These are phyloP conservation scores for Eumeta japonica DNA, from an alignment of 1,140 invertebrate species.

Conservation along the genomic window DNA sequence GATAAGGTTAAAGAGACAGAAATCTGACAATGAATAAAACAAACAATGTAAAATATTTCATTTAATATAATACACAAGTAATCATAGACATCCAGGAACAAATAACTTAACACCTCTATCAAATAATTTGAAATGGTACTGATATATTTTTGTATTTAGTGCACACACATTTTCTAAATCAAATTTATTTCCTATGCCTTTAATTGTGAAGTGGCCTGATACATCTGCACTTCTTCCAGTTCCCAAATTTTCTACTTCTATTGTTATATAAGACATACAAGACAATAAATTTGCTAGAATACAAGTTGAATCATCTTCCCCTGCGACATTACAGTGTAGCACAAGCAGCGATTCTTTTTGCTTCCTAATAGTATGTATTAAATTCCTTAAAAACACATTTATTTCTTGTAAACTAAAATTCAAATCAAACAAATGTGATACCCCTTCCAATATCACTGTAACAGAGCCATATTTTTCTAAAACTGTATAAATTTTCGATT, in stretches of 20 bases:
- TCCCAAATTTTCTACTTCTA: constrained; percentile 64
- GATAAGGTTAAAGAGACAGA: neutral
- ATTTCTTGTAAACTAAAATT: constrained; percentile 56
- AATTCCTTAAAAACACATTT: constrained; percentile 57
- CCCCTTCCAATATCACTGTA: constrained; percentile 68
- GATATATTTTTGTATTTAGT: constrained; percentile 38
- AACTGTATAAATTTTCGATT: constrained; percentile 22
- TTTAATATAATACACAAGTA: constrained; percentile 16
- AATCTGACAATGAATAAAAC: constrained; percentile 2
- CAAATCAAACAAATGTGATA: constrained; percentile 68
- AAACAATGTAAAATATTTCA: constrained; percentile 8
- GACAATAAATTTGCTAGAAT: constrained; percentile 60
- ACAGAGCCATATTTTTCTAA: constrained; percentile 36
- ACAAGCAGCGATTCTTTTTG: constrained; percentile 32
- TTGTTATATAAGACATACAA: constrained; percentile 62
- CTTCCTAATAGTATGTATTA: constrained; percentile 30
- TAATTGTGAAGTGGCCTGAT: constrained; percentile 64
- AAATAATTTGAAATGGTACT: constrained; percentile 68
- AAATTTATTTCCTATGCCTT: constrained; percentile 44
- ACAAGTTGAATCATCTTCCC: constrained; percentile 58
- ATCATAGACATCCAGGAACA: constrained; percentile 60
- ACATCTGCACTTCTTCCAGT: constrained; percentile 69
- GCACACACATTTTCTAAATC: constrained; percentile 32
- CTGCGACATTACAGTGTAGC: constrained; percentile 38
- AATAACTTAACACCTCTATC: constrained; percentile 71